Percentiles rank a stretch among this genome's conserved stretches.
phyloP scores from a whole-genome alignment of 2,797 vertebrate species.

The Hydrocynus forskahlii region DNA sequence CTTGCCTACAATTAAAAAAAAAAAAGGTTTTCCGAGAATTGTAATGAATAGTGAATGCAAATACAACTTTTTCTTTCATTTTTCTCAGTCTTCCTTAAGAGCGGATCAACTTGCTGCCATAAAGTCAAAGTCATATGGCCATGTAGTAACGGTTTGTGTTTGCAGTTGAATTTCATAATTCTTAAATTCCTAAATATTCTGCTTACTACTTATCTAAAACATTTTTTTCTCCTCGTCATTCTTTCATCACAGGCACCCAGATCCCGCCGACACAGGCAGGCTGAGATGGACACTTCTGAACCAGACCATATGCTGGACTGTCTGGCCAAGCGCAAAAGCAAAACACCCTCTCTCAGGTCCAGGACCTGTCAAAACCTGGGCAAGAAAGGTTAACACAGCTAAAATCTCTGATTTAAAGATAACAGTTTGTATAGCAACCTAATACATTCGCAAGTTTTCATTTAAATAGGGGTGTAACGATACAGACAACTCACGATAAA shows the following conservation, averaged over 20 bases:
- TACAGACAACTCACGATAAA: too few species aligned
- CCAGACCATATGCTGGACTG: constrained; percentile 1
- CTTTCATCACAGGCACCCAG: constrained; percentile 72
- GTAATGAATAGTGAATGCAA: not conserved
- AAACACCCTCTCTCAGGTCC: constrained; percentile 41
- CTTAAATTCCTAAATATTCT: not conserved
- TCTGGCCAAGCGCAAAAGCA: constrained; percentile 1
- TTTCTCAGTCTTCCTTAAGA: constrained; percentile 75
- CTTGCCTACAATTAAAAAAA: not conserved
- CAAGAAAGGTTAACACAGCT: constrained; percentile 35
- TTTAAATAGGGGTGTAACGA: not conserved
- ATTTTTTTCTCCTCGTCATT: not conserved
- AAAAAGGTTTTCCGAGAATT: not conserved
- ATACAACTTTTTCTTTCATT: not conserved
- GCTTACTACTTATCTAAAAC: not conserved
- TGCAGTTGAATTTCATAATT: not conserved
- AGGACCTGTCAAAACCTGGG: constrained; percentile 54
- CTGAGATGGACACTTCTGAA: constrained; percentile 46
- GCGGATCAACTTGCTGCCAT: constrained; percentile 78
- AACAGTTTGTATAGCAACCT: not conserved
- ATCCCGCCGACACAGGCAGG: constrained; percentile 65
- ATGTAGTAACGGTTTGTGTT: constrained; percentile 73
- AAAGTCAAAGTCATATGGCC: constrained; percentile 82
- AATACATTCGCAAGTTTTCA: not conserved
- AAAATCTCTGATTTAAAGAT: not conserved